Evolutionary conservation across 2,113 vertebrate genomes (phyloP).

Genomic region (Laterallus jamaicensis): DNA sequence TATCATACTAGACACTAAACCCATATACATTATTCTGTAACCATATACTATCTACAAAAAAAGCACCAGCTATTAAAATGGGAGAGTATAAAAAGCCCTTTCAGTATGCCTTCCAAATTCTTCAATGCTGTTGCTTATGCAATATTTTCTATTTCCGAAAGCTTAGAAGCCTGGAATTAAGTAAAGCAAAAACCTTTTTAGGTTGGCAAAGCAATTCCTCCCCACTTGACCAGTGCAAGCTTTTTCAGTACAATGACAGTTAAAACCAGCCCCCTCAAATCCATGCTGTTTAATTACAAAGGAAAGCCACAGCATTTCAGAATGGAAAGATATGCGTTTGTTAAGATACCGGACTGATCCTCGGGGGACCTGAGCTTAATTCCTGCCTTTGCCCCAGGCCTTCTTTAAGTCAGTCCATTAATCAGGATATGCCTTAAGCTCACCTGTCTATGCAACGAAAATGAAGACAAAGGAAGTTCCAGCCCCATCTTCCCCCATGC

Average conservation of each 20-base stretch:
- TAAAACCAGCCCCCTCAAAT: slow-evolving; percentile 30
- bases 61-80: slow-evolving; percentile 51
- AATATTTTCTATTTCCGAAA: slow-evolving; percentile 57
- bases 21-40: slow-evolving; percentile 48
- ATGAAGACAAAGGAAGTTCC: slow-evolving; percentile 20
- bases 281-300: slow-evolving; percentile 51
- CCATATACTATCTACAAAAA: slow-evolving; percentile 38
- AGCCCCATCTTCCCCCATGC: neutral
- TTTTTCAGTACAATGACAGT: neutral
- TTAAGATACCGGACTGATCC: slow-evolving; percentile 28
- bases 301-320: slow-evolving; percentile 17
- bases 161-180: slow-evolving; percentile 40
- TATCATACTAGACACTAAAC: slow-evolving; percentile 63
- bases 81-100: slow-evolving; percentile 48
- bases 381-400: slow-evolving; percentile 6
- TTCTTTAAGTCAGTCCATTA: slow-evolving; percentile 35
- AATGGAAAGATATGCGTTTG: neutral
- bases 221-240: slow-evolving; percentile 29
- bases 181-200: slow-evolving; percentile 12
- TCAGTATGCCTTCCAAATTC: slow-evolving; percentile 18
- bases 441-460: slow-evolving; percentile 17
- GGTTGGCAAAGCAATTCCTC: neutral
- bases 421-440: slow-evolving; percentile 27
- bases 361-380: slow-evolving; percentile 2
- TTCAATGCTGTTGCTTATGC: slow-evolving; percentile 33